Evolutionary conservation across 2,797 vertebrate genomes (phyloP), one percentile per base, ranked within the genome.

Genomic region (Megalops cyprinoides): DNA sequence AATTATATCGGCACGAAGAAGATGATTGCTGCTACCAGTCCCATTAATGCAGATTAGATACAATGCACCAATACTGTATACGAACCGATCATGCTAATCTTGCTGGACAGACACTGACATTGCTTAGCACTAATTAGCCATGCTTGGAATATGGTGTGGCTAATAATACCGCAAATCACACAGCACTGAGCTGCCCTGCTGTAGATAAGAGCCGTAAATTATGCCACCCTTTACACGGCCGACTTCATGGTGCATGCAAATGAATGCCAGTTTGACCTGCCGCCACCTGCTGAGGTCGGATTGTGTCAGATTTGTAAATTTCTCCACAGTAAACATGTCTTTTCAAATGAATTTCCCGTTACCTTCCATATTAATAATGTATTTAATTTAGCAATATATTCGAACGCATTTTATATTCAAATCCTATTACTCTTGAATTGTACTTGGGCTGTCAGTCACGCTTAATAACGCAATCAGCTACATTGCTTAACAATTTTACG

Each of bases 61-160:
- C 10, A 76, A 53, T 55, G 4, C 74, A 53, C 1, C 28, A 39
- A 76, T 51, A 8, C 74, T 20, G 25, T 10, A 28, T 37, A 25
- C 55, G 34, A 76, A 55, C 46, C 55, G 49, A 34, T 56, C 51
- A 56, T 20, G 34, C 76, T 77, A 60, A 77, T 77, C 53, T 55
- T 10, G 25, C 34, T n/a, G 55, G 55, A 77, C 76, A 77, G 23
- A 44, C 51, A 55, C 10, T 28, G 71, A 4, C 51, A 37, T 9
- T 20, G 31, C 65, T 76, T 48, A 34, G 23, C 55, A 28, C 46
- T 37, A 34, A 76, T 76, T 76, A 39, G 23, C 8, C 25, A 18
- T 56, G 76, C 37, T 20, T 44, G 76, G 53, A 53, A 53, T 76
- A 39, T n/a, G 14, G 74, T 15, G 51, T 39, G 28, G 15, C 18